Evolutionary conservation across 30 jellyfish, hydroid and myxozoan species (phyloP), one percentile per base, ranked within the genome.

Genomic region (Turritopsis dohrnii): DNA sequence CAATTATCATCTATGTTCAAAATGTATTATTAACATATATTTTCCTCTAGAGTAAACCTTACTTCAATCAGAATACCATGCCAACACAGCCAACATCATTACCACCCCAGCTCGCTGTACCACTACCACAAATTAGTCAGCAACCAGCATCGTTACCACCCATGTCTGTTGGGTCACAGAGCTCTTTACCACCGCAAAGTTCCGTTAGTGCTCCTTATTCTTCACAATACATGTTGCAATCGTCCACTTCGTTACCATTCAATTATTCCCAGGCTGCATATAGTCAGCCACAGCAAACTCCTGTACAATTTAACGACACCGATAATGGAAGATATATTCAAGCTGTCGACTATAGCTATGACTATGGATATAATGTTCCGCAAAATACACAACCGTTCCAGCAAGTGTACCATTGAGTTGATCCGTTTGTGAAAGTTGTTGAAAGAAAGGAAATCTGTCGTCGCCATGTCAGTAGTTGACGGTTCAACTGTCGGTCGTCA

Each of bases 71-170:
- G 19, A 41, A 41, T 13, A 1, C 77, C 9, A 27, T 30, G 83
- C 65, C 16, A 30, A 16, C 28, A 4, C 65, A 74, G 65, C 65
- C 83, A 17, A 30, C 83, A 21, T 74, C 83, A 13, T 74, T 24
- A 24, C 83, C 65, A 24, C 83, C 83, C 9, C 83, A 26, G n/a
- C 9, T 74, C 23, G 16, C 19, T n/a, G 83, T 52, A 9, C 77
- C 77, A 69, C 77, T 27, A 21, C 77, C 77, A 27, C 77, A 69
- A 7, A 23, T n/a, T 69, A 69, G 31, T 27, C 28, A 16, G 17
- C 77, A 69, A 69, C 77, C 77, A 7, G 16, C 77, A 9, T 69
- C 77, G 16, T 69, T 69, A 69, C 77, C 77, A n/a, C 77, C 77
- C 28, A 69, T 69, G 77, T 74, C 83, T 23, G 54, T 74, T 23